Conservation (phyloP, 2,797 vertebrate species). For the Sphenopsis melanotis region DNA sequence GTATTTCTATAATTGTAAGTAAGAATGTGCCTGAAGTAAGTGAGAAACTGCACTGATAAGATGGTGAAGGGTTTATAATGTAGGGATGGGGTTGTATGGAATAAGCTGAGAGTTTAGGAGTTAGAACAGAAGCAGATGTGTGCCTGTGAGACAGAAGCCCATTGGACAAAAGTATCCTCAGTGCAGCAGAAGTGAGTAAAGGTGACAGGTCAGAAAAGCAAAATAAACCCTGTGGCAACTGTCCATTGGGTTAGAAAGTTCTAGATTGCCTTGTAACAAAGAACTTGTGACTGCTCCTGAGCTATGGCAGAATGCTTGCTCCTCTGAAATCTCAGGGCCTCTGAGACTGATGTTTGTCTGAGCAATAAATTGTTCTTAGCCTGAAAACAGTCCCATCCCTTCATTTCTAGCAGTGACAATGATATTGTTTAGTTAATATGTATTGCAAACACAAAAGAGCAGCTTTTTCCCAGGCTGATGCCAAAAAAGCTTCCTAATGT, state of each 20-base stretch:
- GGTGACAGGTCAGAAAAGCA: neutral
- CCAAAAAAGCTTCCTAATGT: neutral
- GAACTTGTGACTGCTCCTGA: neutral
- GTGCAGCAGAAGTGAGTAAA: neutral
- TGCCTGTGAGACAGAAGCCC: neutral
- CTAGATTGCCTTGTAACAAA: neutral
- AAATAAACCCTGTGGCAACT: neutral
- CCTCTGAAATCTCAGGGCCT: neutral
- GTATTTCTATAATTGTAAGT: neutral
- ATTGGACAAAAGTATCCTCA: neutral
- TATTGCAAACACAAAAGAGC: neutral
- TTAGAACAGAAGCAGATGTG: neutral
- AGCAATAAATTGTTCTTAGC: neutral
- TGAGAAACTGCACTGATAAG: neutral
- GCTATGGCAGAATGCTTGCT: neutral
- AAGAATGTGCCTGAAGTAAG: neutral
- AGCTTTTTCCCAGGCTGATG: neutral
- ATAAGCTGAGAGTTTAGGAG: neutral
- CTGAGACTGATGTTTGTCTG: neutral
- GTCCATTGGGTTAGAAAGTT: neutral
- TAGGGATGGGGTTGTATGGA: neutral
- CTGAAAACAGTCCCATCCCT: too few relatives aligned
- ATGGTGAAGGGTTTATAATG: neutral
- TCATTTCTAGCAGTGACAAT: too few relatives aligned
- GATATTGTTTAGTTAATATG: neutral